phyloP scores from a whole-genome alignment of 2,113 vertebrate genomes.

The Coptodon bakossiorum region DNA sequence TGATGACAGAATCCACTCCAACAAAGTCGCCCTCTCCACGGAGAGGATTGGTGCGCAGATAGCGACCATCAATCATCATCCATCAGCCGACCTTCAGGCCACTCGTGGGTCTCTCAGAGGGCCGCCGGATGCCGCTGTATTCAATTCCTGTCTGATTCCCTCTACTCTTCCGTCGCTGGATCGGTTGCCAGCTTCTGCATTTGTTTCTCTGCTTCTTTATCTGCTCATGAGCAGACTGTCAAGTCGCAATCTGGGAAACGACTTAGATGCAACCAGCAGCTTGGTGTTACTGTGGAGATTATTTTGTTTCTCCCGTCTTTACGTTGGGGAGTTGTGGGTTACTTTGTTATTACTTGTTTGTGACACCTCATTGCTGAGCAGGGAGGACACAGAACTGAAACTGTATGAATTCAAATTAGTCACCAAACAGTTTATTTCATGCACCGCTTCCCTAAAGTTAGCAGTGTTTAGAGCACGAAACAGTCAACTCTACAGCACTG shows the following conservation, averaged over 20 bases:
- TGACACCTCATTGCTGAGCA: neutral
- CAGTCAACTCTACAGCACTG: neutral
- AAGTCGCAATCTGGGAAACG: neutral
- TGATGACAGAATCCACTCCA: conserved; percentile 20
- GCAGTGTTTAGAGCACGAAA: neutral
- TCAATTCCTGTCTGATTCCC: conserved; percentile 34
- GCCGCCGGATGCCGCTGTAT: neutral
- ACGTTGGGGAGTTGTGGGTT: neutral
- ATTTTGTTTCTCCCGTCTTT: neutral
- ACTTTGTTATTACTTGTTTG: neutral
- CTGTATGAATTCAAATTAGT: neutral
- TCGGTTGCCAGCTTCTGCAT: neutral
- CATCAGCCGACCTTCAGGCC: conserved; percentile 46
- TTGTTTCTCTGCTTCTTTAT: conserved; percentile 35
- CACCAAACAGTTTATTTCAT: neutral
- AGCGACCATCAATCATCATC: conserved; percentile 56
- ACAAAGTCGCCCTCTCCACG: neutral
- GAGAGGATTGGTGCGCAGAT: conserved; percentile 10
- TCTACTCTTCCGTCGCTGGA: neutral
- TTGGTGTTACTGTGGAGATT: neutral
- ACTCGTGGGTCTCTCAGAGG: neutral
- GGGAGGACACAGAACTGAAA: neutral
- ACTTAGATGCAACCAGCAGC: neutral
- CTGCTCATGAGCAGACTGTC: conserved; percentile 3
- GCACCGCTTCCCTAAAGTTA: neutral